Conservation (phyloP, 2,888 invertebrate species). For the Hirtodrosophila alboralis region DNA sequence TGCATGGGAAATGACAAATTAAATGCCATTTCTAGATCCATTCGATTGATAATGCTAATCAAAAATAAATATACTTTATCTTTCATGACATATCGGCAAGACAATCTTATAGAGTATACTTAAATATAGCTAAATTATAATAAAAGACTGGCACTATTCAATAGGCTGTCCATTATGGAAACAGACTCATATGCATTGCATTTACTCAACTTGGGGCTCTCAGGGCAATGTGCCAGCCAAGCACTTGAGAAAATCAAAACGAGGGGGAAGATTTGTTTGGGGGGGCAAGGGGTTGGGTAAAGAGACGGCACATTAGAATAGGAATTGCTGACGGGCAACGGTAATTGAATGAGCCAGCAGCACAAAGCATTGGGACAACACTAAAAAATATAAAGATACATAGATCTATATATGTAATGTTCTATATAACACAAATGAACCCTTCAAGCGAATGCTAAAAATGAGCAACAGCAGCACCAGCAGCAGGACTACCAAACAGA, state of each 20-base stretch:
- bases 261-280: background rate
- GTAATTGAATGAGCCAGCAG: conserved; percentile 70
- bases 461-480: conserved; percentile 44
- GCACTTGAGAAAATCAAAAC: conserved; percentile 70
- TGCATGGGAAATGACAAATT: too few species aligned
- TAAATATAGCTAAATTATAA: conserved; percentile 47
- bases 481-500: conserved; percentile 31
- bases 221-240: conserved; percentile 67
- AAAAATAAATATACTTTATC: too few species aligned
- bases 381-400: conserved; percentile 19
- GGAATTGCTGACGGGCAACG: conserved; percentile 64
- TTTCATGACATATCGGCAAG: too few species aligned
- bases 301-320: conserved; percentile 58
- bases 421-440: conserved; percentile 58
- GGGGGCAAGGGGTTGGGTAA: conserved; percentile 6
- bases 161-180: conserved; percentile 28
- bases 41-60: too few species aligned
- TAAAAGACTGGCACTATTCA: conserved; percentile 50
- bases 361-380: conserved; percentile 54
- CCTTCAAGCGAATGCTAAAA: conserved; percentile 63
- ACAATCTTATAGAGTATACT: too few species aligned
- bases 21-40: too few species aligned
- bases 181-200: conserved; percentile 36
- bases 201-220: conserved; percentile 42
- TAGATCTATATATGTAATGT: background rate